phyloP scores from a whole-genome alignment of 2,797 vertebrate species.

The Calcarius lapponicus region DNA sequence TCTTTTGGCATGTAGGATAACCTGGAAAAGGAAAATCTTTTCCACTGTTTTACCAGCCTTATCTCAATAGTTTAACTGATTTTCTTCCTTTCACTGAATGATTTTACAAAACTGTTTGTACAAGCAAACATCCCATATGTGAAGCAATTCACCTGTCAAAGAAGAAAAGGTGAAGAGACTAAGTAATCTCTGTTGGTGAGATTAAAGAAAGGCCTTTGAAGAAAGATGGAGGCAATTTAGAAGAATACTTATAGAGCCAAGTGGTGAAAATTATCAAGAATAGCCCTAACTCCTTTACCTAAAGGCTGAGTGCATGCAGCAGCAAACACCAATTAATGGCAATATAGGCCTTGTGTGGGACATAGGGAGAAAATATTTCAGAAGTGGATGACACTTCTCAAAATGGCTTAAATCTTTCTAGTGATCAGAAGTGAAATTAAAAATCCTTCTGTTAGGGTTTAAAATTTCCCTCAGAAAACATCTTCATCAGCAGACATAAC shows the following conservation, averaged over 20 bases:
- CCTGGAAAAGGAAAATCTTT: not conserved
- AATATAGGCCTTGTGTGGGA: not conserved
- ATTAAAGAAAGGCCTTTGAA: not conserved
- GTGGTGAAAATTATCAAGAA: not conserved
- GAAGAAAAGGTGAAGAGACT: not conserved
- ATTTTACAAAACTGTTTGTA: not conserved
- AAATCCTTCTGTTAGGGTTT: not conserved
- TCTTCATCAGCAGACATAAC: fast-evolving
- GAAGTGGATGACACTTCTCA: not conserved
- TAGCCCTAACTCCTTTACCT: not conserved
- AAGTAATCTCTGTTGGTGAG: not conserved
- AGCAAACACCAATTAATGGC: not conserved
- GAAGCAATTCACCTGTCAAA: not conserved
- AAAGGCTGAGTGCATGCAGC: not conserved
- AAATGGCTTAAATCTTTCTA: not conserved
- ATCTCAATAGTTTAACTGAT: not conserved
- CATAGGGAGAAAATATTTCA: not conserved
- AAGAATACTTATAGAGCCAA: not conserved
- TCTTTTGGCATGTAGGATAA: not conserved
- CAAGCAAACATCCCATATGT: not conserved
- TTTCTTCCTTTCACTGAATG: not conserved
- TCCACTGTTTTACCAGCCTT: not conserved
- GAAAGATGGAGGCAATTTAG: not conserved
- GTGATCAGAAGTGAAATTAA: not conserved
- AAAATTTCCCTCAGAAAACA: not conserved